A percentile compares a stretch with the other conserved stretches of the same genome.
These are phyloP conservation scores for Parnassius apollo DNA, from an alignment of 2,888 invertebrate genomes.

Conservation along the genomic window DNA sequence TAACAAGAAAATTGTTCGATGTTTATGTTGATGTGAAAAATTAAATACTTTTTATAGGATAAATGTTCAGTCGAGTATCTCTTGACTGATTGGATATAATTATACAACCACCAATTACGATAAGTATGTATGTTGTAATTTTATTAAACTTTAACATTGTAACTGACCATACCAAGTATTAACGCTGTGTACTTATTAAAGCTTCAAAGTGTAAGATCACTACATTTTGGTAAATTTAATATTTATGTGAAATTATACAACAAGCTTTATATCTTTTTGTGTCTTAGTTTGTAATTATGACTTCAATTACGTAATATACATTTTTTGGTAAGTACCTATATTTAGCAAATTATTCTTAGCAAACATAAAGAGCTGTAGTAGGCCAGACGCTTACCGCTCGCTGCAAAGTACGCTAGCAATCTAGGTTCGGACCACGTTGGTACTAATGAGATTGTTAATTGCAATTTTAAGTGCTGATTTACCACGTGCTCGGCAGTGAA, in stretches of 20 bases:
- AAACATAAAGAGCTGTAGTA: too few relatives aligned
- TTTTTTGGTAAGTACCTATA: not conserved
- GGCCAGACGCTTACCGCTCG: too few relatives aligned
- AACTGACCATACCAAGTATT: slow-evolving; percentile 1
- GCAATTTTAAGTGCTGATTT: too few relatives aligned
- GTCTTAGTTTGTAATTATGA: not conserved
- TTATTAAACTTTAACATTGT: not conserved
- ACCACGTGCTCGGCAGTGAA: too few relatives aligned
- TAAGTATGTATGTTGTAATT: not conserved
- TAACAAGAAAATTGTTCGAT: slow-evolving; percentile 11
- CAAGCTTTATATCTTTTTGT: too few relatives aligned
- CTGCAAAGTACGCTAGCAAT: too few relatives aligned
- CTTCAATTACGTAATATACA: not conserved
- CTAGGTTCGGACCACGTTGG: too few relatives aligned
- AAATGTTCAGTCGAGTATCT: not conserved
- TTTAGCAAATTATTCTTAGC: not conserved
- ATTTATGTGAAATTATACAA: too few relatives aligned
- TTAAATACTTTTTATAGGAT: not conserved
- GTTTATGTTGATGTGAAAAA: slow-evolving; percentile 3
- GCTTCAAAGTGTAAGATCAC: too few relatives aligned
- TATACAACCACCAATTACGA: not conserved
- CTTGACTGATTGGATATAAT: not conserved
- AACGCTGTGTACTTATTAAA: too few relatives aligned
- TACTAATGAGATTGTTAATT: too few relatives aligned
- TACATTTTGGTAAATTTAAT: too few relatives aligned